Evolutionary conservation across 1,140 invertebrate species (phyloP).

Genomic region (Oryzaephilus surinamensis): DNA sequence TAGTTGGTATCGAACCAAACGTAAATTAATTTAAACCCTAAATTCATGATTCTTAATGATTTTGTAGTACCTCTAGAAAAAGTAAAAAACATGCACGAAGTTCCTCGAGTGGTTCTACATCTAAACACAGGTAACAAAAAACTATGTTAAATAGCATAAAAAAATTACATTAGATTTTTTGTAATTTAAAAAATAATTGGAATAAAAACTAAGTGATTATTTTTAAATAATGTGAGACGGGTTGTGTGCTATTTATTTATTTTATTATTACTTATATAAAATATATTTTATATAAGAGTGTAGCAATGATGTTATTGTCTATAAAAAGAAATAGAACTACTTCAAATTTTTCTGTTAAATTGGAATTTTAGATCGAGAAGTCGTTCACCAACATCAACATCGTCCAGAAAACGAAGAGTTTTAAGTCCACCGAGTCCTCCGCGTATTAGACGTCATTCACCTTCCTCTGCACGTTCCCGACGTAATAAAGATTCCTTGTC

Average conservation of each 20-base stretch:
- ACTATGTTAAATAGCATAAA: conserved; percentile 8
- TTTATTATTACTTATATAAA: too few species aligned
- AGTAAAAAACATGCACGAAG: conserved; percentile 35
- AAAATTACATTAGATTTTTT: conserved; percentile 5
- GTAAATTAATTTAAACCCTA: too few species aligned
- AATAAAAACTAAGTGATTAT: too few species aligned
- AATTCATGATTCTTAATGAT: conserved; percentile 16
- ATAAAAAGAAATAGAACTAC: too few species aligned
- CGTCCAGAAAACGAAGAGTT: conserved; percentile 28
- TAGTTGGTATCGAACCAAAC: too few species aligned
- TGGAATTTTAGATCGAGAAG: conserved; percentile 33
- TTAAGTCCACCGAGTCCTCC: conserved; percentile 30
- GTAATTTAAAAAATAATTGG: not conserved
- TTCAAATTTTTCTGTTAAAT: too few species aligned
- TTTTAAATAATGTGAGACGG: not conserved
- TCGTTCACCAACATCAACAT: conserved; percentile 32
- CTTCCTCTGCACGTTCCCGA: conserved; percentile 24
- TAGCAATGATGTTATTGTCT: too few species aligned
- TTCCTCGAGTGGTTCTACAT: conserved; percentile 33
- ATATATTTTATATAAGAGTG: too few species aligned
- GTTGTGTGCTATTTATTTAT: not conserved
- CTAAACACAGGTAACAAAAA: conserved; percentile 30
- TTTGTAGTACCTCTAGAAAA: conserved; percentile 37
- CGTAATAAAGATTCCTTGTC: conserved; percentile 29
- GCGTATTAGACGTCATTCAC: conserved; percentile 28